phyloP scores from a whole-genome alignment of 2,797 vertebrate species.

The Coccyzus lansbergi region DNA sequence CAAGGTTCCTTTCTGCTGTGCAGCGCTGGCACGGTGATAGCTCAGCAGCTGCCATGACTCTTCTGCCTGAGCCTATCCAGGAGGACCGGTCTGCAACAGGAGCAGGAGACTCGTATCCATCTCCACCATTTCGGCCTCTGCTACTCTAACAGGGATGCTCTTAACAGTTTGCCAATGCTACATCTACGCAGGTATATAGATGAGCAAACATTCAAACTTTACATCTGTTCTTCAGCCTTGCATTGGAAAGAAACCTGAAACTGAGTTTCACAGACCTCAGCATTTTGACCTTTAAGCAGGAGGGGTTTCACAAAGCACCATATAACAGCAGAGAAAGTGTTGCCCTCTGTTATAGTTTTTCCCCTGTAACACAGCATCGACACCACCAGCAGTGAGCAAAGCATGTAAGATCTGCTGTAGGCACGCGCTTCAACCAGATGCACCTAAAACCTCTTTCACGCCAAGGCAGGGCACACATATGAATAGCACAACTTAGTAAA shows the following conservation, averaged over 20 bases:
- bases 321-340: rapidly evolving
- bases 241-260: neutral
- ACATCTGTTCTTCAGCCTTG: neutral
- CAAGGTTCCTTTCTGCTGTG: neutral
- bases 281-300: neutral
- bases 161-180: neutral
- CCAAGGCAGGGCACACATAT: neutral
- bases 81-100: neutral
- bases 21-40: neutral
- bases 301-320: neutral
- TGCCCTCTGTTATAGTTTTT: neutral
- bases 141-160: neutral
- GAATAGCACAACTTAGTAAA: neutral
- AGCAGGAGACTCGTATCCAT: neutral
- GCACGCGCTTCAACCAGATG: neutral
- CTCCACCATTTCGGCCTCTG: neutral
- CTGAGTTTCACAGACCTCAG: neutral
- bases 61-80: neutral
- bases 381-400: rapidly evolving
- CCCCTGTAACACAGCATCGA: neutral
- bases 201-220: neutral
- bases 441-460: rapidly evolving
- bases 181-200: neutral
- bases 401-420: rapidly evolving
- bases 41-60: neutral